phyloP scores from a whole-genome alignment of 2,113 vertebrate genomes.

The Siniperca chuatsi region DNA sequence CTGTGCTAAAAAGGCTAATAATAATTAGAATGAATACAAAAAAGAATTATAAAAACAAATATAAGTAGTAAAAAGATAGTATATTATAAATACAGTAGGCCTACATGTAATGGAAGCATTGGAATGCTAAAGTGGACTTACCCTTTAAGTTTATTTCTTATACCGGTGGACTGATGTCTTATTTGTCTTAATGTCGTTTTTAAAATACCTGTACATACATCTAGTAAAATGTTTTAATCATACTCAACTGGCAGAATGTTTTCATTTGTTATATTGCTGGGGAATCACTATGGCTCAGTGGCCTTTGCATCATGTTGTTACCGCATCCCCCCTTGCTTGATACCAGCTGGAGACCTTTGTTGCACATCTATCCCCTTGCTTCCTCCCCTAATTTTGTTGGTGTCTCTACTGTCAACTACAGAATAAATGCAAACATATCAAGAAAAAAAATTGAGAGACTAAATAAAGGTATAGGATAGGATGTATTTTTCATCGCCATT shows the following conservation, averaged over 20 bases:
- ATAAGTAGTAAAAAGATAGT: neutral
- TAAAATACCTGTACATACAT: neutral
- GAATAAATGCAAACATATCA: conserved; percentile 1
- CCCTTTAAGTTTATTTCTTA: neutral
- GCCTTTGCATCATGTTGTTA: neutral
- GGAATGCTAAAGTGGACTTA: neutral
- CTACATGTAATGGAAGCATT: neutral
- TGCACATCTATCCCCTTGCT: neutral
- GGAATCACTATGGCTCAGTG: neutral
- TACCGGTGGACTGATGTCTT: neutral
- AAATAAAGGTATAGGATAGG: neutral
- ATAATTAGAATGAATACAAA: neutral
- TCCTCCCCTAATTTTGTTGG: neutral
- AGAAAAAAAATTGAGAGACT: neutral
- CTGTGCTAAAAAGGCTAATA: neutral
- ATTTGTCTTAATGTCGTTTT: conserved; percentile 1
- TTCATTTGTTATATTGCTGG: neutral
- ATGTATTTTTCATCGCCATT: neutral
- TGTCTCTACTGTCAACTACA: neutral
- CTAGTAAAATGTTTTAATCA: neutral
- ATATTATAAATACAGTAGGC: neutral
- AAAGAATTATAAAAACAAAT: neutral
- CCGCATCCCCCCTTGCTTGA: neutral
- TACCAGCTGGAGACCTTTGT: neutral
- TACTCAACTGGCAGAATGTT: neutral